Percentiles rank a stretch among this genome's conserved stretches.
Evolutionary conservation across 23 tunicate species (phyloP).

Genomic region (Trididemnum miniatum): DNA sequence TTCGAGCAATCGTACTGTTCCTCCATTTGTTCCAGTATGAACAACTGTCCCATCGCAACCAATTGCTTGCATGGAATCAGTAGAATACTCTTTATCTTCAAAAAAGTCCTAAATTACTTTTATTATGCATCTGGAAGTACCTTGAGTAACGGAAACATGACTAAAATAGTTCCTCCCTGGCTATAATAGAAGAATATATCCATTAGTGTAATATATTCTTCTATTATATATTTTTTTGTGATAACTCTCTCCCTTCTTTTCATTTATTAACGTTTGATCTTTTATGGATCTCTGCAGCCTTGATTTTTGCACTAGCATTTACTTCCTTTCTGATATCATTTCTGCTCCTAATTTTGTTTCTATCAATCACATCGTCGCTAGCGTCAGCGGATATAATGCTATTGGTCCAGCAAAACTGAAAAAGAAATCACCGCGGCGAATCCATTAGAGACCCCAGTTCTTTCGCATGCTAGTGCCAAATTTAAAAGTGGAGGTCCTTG

Average conservation of each 20-base stretch:
- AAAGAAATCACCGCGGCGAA: neutral
- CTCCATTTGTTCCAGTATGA: neutral
- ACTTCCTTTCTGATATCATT: neutral
- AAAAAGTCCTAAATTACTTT: neutral
- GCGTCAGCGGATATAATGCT: neutral
- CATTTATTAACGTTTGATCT: neutral
- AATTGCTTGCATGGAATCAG: neutral
- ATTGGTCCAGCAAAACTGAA: neutral
- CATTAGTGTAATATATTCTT: neutral
- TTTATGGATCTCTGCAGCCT: neutral
- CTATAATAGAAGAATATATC: too few relatives aligned
- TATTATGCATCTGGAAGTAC: neutral
- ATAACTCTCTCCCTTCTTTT: neutral
- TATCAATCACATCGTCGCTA: neutral
- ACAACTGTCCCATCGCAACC: neutral
- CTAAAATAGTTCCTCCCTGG: neutral
- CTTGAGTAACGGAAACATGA: neutral
- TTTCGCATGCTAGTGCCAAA: neutral
- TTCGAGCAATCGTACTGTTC: neutral
- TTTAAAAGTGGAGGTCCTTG: neutral
- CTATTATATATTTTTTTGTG: neutral
- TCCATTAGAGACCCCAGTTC: neutral
- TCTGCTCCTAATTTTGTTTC: neutral
- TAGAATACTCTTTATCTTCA: neutral
- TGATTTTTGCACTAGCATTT: neutral